A percentile compares a stretch with the other conserved stretches of the same genome.
These are phyloP conservation scores for Glaucidium brasilianum DNA, from an alignment of 2,113 vertebrate species.

Conservation along the genomic window DNA sequence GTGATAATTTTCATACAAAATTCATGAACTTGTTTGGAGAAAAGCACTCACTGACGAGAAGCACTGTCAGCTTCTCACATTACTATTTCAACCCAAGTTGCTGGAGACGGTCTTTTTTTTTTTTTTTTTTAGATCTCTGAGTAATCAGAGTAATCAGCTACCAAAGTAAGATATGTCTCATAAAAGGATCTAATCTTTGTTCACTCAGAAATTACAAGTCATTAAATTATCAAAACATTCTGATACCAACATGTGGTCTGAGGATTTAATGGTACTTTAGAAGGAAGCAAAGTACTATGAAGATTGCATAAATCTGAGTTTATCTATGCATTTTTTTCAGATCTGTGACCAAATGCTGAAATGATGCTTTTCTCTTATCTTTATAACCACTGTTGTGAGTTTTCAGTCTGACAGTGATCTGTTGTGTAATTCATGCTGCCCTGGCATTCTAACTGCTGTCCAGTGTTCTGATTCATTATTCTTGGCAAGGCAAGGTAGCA, in stretches of 20 bases:
- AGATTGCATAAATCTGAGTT: neutral
- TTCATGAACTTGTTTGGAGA: neutral
- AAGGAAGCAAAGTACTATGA: neutral
- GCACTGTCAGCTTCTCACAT: neutral
- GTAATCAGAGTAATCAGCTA: neutral
- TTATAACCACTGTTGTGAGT: neutral
- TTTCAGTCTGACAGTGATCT: neutral
- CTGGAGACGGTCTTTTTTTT: neutral
- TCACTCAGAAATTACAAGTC: neutral
- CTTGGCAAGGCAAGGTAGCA: neutral
- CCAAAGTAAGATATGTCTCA: neutral
- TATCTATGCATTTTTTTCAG: neutral
- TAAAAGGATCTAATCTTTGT: neutral
- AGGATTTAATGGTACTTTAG: neutral
- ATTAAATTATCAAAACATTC: neutral
- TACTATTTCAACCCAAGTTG: accelerated
- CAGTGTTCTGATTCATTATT: neutral
- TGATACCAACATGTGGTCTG: neutral
- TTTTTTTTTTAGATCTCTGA: neutral
- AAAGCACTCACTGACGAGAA: neutral
- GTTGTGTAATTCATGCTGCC: accelerated
- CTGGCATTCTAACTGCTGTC: neutral
- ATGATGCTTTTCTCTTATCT: neutral
- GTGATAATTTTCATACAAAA: neutral
- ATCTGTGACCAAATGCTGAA: neutral